A percentile compares a stretch with the other conserved stretches of the same genome.
These are phyloP conservation scores for Drosophila borborema DNA, from an alignment of 2,888 invertebrate species.

Conservation along the genomic window DNA sequence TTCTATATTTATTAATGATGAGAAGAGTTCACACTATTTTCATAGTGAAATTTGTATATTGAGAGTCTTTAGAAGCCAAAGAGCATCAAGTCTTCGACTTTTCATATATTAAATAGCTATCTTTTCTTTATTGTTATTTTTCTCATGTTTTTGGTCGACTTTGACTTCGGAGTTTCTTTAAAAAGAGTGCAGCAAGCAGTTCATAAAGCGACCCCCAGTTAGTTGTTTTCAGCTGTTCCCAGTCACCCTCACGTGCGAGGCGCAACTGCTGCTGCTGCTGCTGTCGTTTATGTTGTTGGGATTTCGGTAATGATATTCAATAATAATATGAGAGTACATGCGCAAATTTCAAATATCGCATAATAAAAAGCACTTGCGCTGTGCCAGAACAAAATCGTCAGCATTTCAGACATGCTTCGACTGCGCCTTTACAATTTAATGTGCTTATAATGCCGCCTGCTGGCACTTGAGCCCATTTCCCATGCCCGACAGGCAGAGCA, in stretches of 20 bases:
- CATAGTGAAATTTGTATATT: no score
- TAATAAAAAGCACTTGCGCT: conserved; percentile 77
- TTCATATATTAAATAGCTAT: neutral
- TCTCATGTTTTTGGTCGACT: conserved; percentile 29
- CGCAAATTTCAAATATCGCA: conserved; percentile 58
- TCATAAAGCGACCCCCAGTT: conserved; percentile 57
- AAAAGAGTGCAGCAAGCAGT: conserved; percentile 42
- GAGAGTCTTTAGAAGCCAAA: neutral
- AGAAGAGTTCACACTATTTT: no score
- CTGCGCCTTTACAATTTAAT: conserved; percentile 79
- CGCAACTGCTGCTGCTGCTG: conserved; percentile 23
- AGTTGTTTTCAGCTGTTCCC: conserved; percentile 39
- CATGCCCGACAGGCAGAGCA: neutral
- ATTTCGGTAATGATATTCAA: conserved; percentile 74
- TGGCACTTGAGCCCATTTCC: conserved; percentile 67
- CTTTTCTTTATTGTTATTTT: neutral
- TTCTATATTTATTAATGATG: no score
- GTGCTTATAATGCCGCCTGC: conserved; percentile 82
- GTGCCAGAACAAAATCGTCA: conserved; percentile 26
- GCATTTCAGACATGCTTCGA: conserved; percentile 73
- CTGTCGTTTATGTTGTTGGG: conserved; percentile 9
- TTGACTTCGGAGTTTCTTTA: conserved; percentile 51
- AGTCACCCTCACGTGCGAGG: conserved; percentile 43
- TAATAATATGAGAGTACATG: conserved; percentile 64
- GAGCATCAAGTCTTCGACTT: neutral